These are phyloP conservation scores for Spermophilus dauricus DNA, from an alignment of 2,113 vertebrate genomes.

Conservation along the genomic window DNA sequence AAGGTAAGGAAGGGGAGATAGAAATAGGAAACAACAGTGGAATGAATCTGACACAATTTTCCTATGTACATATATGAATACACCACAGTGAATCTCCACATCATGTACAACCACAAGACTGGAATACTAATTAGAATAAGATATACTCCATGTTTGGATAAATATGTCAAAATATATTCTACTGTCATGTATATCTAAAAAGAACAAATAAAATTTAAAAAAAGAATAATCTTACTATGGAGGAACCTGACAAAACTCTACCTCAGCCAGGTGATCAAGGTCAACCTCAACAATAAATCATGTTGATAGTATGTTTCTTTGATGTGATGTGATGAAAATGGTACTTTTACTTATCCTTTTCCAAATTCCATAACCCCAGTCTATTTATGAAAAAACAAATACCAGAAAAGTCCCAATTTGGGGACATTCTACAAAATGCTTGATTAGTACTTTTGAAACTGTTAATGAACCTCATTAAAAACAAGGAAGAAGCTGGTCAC, in stretches of 20 bases:
- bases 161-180: no score
- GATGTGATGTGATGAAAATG: neutral
- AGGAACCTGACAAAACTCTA: neutral
- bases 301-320: neutral
- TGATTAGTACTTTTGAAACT: conserved; percentile 5
- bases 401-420: neutral
- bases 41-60: no score
- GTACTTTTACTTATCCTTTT: conserved; percentile 35
- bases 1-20: no score
- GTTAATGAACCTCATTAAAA: neutral
- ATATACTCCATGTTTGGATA: no score
- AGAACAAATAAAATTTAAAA: no score
- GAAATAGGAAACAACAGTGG: no score
- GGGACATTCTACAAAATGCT: neutral
- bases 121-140: no score
- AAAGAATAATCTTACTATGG: neutral
- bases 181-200: no score
- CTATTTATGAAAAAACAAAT: neutral
- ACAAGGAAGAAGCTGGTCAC: neutral
- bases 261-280: neutral
- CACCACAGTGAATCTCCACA: no score
- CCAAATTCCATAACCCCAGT: neutral
- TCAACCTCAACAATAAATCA: neutral
- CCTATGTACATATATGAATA: no score
- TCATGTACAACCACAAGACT: no score